These are phyloP conservation scores for Littorina saxatilis DNA, from an alignment of 1,140 invertebrate genomes.

Conservation along the genomic window DNA sequence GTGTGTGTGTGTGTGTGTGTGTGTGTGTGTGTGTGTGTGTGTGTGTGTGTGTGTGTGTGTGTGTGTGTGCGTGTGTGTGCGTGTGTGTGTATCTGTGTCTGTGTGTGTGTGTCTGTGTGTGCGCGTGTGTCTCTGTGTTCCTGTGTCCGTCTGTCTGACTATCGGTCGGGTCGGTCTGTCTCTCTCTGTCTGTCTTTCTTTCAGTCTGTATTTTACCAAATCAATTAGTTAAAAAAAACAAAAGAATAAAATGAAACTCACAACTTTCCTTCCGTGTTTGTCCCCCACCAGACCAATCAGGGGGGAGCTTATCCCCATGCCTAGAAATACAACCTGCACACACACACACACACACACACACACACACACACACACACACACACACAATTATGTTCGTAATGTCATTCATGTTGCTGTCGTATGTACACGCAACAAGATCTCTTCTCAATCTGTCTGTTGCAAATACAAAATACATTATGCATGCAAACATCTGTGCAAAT, in stretches of 20 bases:
- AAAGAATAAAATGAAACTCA: slow-evolving; percentile 70
- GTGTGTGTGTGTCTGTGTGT: slow-evolving; percentile 32
- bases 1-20: slow-evolving; percentile 45
- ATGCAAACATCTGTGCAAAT: too few relatives aligned
- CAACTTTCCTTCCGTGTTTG: slow-evolving; percentile 91
- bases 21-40: slow-evolving; percentile 43
- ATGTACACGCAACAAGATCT: too few relatives aligned
- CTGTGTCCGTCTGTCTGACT: too few relatives aligned
- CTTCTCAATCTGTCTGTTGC: too few relatives aligned
- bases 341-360: slow-evolving; percentile 26
- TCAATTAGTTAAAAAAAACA: too few relatives aligned
- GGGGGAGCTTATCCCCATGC: slow-evolving; percentile 97
- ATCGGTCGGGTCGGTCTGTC: too few relatives aligned
- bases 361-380: too few relatives aligned
- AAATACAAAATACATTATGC: too few relatives aligned
- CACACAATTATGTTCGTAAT: too few relatives aligned
- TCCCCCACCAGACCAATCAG: slow-evolving; percentile 97
- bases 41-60: slow-evolving; percentile 46
- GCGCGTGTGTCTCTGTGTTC: background rate
- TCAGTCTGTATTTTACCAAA: too few relatives aligned
- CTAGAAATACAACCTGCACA: slow-evolving; percentile 91
- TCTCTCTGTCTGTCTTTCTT: too few relatives aligned
- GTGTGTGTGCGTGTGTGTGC: slow-evolving; percentile 25
- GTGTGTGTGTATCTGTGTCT: slow-evolving; percentile 21
- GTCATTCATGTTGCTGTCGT: too few relatives aligned